phyloP scores from a whole-genome alignment of 92 coral and sea anemone species.

The Umimayanthus kanabou region DNA sequence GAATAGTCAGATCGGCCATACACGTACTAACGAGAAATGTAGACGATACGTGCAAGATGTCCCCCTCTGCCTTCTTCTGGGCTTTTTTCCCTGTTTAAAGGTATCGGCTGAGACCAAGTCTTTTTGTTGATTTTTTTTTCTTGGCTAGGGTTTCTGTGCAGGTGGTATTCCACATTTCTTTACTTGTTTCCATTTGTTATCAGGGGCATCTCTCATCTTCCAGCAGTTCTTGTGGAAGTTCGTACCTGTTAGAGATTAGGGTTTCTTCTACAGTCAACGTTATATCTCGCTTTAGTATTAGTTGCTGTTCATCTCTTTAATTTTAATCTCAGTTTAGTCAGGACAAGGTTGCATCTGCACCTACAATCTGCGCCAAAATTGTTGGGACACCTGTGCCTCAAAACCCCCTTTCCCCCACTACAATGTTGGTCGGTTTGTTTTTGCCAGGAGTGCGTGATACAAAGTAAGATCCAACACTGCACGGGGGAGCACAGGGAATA shows the following conservation, averaged over 20 bases:
- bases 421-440: too few relatives aligned
- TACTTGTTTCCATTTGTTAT: background rate
- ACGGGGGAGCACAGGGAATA: too few relatives aligned
- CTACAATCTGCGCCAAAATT: background rate
- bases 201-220: background rate
- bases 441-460: too few relatives aligned
- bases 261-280: background rate
- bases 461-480: too few relatives aligned
- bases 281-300: background rate
- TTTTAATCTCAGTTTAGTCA: background rate
- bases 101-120: background rate
- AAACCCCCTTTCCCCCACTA: too few relatives aligned
- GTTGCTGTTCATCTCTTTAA: background rate
- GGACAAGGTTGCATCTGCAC: background rate
- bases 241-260: background rate
- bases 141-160: background rate
- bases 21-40: too few relatives aligned
- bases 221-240: background rate
- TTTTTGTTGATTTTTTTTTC: background rate
- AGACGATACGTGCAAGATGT: background rate
- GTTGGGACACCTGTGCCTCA: too few relatives aligned
- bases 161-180: background rate
- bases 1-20: too few relatives aligned
- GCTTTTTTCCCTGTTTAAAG: background rate
- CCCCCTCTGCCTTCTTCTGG: background rate